phyloP scores from a whole-genome alignment of 1,140 invertebrate species.

The Halesus radiatus region DNA sequence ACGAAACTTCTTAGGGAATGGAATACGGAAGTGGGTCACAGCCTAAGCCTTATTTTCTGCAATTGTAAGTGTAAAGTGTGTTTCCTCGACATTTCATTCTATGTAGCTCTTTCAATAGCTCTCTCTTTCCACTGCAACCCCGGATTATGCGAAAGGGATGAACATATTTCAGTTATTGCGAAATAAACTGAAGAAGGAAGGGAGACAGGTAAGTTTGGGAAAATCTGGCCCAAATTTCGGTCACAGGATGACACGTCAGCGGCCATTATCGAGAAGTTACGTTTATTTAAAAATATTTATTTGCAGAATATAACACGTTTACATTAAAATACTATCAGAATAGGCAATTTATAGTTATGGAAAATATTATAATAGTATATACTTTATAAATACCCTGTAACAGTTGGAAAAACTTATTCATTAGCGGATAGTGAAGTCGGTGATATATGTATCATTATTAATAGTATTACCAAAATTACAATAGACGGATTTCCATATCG shows the following conservation, averaged over 20 bases:
- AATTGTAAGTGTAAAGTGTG: slow-evolving; percentile 6
- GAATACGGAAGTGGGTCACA: slow-evolving; percentile 7
- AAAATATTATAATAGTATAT: too few species aligned
- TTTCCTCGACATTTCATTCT: background rate
- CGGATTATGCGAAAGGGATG: slow-evolving; percentile 24
- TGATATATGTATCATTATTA: too few species aligned
- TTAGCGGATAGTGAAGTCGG: too few species aligned
- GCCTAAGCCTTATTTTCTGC: slow-evolving; percentile 3
- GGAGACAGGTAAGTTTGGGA: slow-evolving; percentile 3
- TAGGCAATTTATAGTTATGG: too few species aligned
- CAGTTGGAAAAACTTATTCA: too few species aligned
- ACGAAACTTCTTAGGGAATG: too few species aligned
- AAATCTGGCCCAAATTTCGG: slow-evolving; percentile 7
- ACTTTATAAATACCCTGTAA: too few species aligned
- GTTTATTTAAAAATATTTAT: background rate
- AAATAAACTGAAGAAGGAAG: slow-evolving; percentile 1
- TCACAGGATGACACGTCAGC: slow-evolving; percentile 10
- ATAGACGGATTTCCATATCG: too few species aligned
- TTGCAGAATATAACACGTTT: too few species aligned
- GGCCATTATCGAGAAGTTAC: background rate
- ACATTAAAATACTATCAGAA: too few species aligned
- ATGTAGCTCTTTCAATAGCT: slow-evolving; percentile 15
- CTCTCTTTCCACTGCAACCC: background rate
- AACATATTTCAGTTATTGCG: slow-evolving; percentile 22
- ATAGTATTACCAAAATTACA: too few species aligned